phyloP scores from a whole-genome alignment of 2,888 invertebrate species.

The Eristalinus sepulchralis region DNA sequence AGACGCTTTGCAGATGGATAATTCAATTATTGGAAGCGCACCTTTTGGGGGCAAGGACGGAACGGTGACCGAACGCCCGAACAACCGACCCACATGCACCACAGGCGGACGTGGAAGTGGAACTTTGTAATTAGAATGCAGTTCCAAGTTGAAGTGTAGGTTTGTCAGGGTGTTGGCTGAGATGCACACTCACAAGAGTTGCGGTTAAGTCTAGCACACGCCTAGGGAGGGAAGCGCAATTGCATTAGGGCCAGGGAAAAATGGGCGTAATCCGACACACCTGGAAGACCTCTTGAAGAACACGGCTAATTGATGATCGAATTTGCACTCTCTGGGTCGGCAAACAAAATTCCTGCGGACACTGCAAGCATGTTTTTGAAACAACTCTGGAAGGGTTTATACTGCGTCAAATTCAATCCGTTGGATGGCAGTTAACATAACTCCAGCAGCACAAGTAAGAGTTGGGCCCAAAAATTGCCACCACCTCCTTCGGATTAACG shows the following conservation, averaged over 20 bases:
- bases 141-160: constrained; percentile 33
- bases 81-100: background rate
- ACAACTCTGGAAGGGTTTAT: too few species aligned
- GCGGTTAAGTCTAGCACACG: background rate
- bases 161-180: background rate
- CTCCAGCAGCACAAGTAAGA: too few species aligned
- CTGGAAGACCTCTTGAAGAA: background rate
- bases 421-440: too few species aligned
- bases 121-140: constrained; percentile 59
- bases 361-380: too few species aligned
- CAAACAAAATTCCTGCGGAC: too few species aligned
- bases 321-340: too few species aligned
- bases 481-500: too few species aligned
- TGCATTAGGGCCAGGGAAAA: background rate
- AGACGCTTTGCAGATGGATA: constrained; percentile 64
- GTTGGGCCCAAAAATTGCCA: too few species aligned
- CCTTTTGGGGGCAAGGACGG: constrained; percentile 10
- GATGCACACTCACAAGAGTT: background rate
- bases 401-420: too few species aligned
- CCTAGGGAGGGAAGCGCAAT: background rate
- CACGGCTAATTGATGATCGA: background rate
- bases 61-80: background rate
- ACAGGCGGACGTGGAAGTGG: constrained; percentile 1
- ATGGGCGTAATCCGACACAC: background rate
- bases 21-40: constrained; percentile 65